These are phyloP conservation scores for Eumerus sabulonum DNA, from an alignment of 2,888 invertebrate genomes.

Conservation along the genomic window DNA sequence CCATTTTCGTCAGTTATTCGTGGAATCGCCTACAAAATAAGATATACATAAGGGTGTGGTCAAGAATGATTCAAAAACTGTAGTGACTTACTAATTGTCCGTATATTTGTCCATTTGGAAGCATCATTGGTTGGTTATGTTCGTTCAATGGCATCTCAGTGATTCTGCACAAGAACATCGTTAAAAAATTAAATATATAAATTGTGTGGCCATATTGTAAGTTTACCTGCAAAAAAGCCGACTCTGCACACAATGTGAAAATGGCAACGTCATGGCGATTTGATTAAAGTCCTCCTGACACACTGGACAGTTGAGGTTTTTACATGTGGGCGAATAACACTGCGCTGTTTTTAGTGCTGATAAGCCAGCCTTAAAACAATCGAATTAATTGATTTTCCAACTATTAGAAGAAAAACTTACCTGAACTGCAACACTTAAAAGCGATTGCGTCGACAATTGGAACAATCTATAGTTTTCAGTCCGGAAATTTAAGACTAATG, in stretches of 20 bases:
- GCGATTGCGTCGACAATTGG: constrained; percentile 94
- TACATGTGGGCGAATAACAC: constrained; percentile 85
- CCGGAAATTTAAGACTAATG: constrained; percentile 93
- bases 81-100: constrained; percentile 87
- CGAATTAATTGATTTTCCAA: not conserved
- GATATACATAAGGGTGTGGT: not conserved
- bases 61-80: not conserved
- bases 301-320: constrained; percentile 94
- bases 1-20: constrained; percentile 97
- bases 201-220: not conserved
- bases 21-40: constrained; percentile 86
- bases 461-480: constrained; percentile 96
- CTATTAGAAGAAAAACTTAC: constrained; percentile 56
- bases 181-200: too few species aligned
- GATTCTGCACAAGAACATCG: constrained; percentile 80
- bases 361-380: constrained; percentile 85
- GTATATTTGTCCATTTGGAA: constrained; percentile 99
- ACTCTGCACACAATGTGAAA: constrained; percentile 97
- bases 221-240: constrained; percentile 89
- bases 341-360: constrained; percentile 97
- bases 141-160: constrained; percentile 96
- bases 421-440: constrained; percentile 94
- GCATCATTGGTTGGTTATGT: constrained; percentile 98
- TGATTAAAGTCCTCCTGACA: constrained; percentile 93
- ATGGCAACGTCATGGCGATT: constrained; percentile 92